Percentiles rank a stretch among this genome's conserved stretches.
Evolutionary conservation across 2,888 invertebrate species (phyloP).

Genomic region (Torymus aiolomorphi): DNA sequence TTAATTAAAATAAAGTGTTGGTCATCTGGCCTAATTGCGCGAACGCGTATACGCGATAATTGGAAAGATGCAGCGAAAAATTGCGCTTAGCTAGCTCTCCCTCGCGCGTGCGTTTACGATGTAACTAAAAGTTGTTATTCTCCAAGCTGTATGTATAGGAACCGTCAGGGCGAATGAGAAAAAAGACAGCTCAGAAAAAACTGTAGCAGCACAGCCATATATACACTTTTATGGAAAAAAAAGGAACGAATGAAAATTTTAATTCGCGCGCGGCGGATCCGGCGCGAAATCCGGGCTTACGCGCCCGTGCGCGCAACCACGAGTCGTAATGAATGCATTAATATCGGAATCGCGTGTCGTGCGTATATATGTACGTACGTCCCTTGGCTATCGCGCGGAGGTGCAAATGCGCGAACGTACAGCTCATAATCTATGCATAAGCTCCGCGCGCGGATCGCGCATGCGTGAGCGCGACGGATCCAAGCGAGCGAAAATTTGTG

Average conservation of each 20-base stretch:
- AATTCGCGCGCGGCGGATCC: background rate
- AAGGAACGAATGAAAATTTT: constrained; percentile 8
- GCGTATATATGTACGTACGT: background rate
- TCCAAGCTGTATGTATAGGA: too few species aligned
- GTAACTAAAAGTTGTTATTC: too few species aligned
- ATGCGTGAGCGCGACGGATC: constrained; percentile 1
- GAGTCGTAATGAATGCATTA: constrained; percentile 40
- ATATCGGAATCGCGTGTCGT: constrained; percentile 38
- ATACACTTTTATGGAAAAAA: background rate
- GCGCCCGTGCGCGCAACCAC: constrained; percentile 7
- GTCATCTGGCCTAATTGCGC: too few species aligned
- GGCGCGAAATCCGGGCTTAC: constrained; percentile 19
- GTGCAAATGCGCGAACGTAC: background rate
- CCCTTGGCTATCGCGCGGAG: constrained; percentile 7
- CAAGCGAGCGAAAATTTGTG: background rate
- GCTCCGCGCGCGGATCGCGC: background rate
- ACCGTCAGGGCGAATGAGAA: too few species aligned
- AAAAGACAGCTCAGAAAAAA: too few species aligned
- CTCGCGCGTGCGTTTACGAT: too few species aligned
- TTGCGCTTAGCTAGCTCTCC: too few species aligned
- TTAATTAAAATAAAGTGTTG: too few species aligned
- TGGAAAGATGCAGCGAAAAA: too few species aligned
- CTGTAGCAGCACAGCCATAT: too few species aligned
- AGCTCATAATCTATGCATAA: constrained; percentile 51
- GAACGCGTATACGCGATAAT: too few species aligned